A percentile compares a stretch with the other conserved stretches of the same genome.
These are phyloP conservation scores for Pissodes strobi DNA, from an alignment of 1,140 invertebrate species.

Conservation along the genomic window DNA sequence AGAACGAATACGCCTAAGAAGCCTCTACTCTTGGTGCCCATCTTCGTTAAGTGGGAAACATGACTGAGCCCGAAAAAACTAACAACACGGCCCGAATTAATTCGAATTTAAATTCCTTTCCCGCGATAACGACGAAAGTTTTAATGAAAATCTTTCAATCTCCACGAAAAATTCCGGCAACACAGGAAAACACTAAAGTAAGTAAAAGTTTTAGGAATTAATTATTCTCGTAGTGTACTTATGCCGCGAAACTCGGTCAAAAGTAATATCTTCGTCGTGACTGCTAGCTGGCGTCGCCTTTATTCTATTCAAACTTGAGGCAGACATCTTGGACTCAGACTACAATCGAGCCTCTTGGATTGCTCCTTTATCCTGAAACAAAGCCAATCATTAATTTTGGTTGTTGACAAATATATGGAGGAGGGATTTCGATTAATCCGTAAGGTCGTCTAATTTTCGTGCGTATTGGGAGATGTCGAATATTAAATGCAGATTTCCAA, in stretches of 20 bases:
- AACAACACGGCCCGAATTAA: constrained; percentile 35
- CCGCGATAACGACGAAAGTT: constrained; percentile 34
- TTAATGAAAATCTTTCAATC: constrained; percentile 43
- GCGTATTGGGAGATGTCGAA: too few relatives aligned
- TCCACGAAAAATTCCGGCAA: constrained; percentile 38
- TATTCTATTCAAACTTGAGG: constrained; percentile 13
- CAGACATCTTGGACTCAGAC: constrained; percentile 32
- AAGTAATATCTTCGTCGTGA: constrained; percentile 24
- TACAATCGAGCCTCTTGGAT: constrained; percentile 16
- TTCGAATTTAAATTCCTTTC: constrained; percentile 43
- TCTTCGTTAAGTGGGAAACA: constrained; percentile 49
- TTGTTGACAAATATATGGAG: constrained; percentile 23
- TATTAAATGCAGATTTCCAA: too few relatives aligned
- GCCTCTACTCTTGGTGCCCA: constrained; percentile 40
- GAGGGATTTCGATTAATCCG: constrained; percentile 16
- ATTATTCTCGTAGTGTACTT: constrained; percentile 17
- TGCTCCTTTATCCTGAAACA: constrained; percentile 37
- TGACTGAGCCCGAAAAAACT: constrained; percentile 31
- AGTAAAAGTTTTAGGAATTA: constrained; percentile 31
- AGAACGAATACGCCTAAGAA: constrained; percentile 38
- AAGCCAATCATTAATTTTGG: constrained; percentile 32
- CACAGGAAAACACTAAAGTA: constrained; percentile 41
- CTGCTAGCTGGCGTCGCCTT: constrained; percentile 15
- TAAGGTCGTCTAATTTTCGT: too few relatives aligned
- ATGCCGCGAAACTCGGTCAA: constrained; percentile 21